phyloP scores from a whole-genome alignment of 2,113 vertebrate species.

The Lophius piscatorius region DNA sequence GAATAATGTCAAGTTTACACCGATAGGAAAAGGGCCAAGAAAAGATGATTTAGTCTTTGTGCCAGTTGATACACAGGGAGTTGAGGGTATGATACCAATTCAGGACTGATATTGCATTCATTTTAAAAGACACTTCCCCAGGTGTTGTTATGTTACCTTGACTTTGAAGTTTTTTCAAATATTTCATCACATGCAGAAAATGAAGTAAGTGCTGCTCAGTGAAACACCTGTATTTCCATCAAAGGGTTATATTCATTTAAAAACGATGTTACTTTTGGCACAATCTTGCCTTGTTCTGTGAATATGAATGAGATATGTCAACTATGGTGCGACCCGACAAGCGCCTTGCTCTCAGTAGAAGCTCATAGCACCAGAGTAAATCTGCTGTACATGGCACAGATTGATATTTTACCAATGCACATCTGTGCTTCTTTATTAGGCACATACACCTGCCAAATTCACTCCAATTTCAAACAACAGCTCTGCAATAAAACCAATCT shows the following conservation, averaged over 20 bases:
- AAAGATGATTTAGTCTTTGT: neutral
- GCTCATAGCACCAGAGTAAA: conserved; percentile 9
- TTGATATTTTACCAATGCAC: conserved; percentile 22
- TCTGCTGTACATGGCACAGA: neutral
- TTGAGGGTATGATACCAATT: neutral
- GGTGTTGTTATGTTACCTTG: neutral
- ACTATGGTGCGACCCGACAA: conserved; percentile 2
- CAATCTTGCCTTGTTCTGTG: no score
- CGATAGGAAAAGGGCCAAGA: neutral
- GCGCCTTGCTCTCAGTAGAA: neutral
- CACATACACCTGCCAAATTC: conserved; percentile 9
- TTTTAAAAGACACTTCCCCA: conserved; percentile 9
- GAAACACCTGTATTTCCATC: no score
- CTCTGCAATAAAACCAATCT: conserved; percentile 21
- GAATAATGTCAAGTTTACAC: neutral
- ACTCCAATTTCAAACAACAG: neutral
- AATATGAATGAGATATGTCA: neutral
- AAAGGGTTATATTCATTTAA: no score
- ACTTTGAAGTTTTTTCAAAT: neutral
- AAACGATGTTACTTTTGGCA: no score
- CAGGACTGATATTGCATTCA: neutral
- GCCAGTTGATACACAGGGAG: neutral
- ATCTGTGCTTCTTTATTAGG: conserved; percentile 9
- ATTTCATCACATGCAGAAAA: neutral
- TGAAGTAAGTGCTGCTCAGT: neutral